Percentiles rank a stretch among this genome's conserved stretches.
Evolutionary conservation across 2,888 invertebrate genomes (phyloP).

Genomic region (Andrena haemorrhoa): DNA sequence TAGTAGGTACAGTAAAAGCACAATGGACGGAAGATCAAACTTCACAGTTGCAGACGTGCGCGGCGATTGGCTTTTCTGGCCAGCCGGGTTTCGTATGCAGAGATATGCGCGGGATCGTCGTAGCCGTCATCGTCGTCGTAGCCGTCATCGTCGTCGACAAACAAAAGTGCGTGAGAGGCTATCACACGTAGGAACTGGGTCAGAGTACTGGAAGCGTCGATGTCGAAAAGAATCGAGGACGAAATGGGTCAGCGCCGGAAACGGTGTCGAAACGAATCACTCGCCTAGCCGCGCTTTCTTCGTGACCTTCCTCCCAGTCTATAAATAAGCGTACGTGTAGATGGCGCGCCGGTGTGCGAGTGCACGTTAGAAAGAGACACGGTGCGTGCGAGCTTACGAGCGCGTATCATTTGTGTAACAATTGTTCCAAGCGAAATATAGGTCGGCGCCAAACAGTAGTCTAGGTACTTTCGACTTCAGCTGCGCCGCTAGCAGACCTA

Average conservation of each 20-base stretch:
- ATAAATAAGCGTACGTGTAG: conserved; percentile 70
- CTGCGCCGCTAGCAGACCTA: conserved; percentile 17
- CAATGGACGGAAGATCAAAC: conserved; percentile 8
- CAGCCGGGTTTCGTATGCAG: conserved; percentile 20
- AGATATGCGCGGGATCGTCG: conserved; percentile 20
- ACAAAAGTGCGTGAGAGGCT: conserved; percentile 61
- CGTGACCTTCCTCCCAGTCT: conserved; percentile 77
- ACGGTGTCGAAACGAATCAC: conserved; percentile 79
- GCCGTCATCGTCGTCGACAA: conserved; percentile 1
- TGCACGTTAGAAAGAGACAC: conserved; percentile 42
- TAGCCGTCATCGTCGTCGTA: background rate
- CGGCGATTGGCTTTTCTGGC: background rate
- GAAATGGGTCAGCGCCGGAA: conserved; percentile 80
- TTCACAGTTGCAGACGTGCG: conserved; percentile 7
- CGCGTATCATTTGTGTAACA: conserved; percentile 65
- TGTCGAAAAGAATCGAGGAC: conserved; percentile 71
- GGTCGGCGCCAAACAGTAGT: conserved; percentile 62
- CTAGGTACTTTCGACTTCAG: conserved; percentile 55
- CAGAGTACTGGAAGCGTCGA: conserved; percentile 58
- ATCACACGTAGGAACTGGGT: conserved; percentile 66
- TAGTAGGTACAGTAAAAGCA: background rate
- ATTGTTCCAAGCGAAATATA: conserved; percentile 67
- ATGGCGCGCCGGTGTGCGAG: conserved; percentile 28
- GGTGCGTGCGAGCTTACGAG: conserved; percentile 60
- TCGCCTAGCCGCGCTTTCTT: conserved; percentile 78